Evolutionary conservation across 2,888 invertebrate genomes (phyloP).

Genomic region (Calephelis perditalis): DNA sequence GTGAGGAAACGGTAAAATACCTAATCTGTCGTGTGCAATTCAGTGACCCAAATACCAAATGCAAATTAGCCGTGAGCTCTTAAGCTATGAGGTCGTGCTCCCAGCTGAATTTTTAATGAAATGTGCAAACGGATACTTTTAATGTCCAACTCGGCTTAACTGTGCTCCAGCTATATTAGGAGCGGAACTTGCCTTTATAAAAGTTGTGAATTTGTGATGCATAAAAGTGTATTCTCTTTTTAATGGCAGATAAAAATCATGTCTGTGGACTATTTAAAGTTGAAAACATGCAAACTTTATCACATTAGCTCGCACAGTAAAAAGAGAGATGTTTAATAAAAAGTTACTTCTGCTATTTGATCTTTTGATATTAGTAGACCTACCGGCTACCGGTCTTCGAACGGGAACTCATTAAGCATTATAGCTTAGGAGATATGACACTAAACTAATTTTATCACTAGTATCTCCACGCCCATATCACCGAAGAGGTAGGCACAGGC

Average conservation of each 20-base stretch:
- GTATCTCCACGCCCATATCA: too few species aligned
- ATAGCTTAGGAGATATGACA: too few species aligned
- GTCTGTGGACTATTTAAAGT: not conserved
- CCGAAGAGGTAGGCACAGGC: too few species aligned
- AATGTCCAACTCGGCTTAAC: slow-evolving; percentile 42
- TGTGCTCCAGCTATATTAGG: slow-evolving; percentile 38
- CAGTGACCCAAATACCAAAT: not conserved
- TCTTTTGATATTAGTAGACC: too few species aligned
- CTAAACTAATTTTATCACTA: too few species aligned
- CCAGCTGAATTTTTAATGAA: slow-evolving; percentile 57
- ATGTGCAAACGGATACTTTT: slow-evolving; percentile 58
- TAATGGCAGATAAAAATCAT: slow-evolving; percentile 10
- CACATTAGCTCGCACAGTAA: not conserved
- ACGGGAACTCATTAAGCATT: too few species aligned
- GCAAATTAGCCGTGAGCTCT: not conserved
- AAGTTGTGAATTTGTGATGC: slow-evolving; percentile 26
- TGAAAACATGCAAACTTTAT: not conserved
- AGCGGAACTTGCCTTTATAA: slow-evolving; percentile 26
- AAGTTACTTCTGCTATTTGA: too few species aligned
- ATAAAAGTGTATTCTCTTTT: slow-evolving; percentile 27
- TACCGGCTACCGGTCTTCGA: too few species aligned
- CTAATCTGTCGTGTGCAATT: too few species aligned
- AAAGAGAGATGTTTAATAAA: too few species aligned
- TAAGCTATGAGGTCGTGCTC: slow-evolving; percentile 43
- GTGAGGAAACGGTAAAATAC: too few species aligned